Evolutionary conservation across 2,797 vertebrate species (phyloP).

Genomic region (Acanthornis magna): DNA sequence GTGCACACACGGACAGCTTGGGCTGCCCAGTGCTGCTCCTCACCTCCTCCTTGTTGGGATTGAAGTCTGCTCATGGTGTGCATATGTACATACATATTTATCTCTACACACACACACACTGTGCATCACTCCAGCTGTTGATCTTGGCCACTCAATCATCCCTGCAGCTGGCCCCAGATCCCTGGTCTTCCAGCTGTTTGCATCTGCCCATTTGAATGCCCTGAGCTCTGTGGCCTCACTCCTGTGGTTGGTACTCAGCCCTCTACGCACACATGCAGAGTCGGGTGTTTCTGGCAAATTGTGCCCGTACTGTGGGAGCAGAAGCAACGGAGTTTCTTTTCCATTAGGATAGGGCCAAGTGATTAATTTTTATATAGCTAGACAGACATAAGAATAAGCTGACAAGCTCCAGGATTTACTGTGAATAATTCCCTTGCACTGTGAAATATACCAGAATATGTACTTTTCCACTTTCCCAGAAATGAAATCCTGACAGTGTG

Average conservation of each 20-base stretch:
- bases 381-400: background rate
- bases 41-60: background rate
- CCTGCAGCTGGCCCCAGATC: background rate
- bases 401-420: background rate
- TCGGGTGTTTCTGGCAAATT: background rate
- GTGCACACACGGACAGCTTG: background rate
- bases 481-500: background rate
- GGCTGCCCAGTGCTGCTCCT: background rate
- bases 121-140: background rate
- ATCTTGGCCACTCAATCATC: background rate
- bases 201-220: background rate
- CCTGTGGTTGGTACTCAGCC: background rate
- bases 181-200: background rate
- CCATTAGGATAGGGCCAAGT: background rate
- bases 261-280: no score
- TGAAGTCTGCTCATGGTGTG: background rate
- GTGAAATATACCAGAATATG: background rate
- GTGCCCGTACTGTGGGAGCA: background rate
- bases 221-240: background rate
- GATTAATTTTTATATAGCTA: background rate
- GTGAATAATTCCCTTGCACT: background rate
- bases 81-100: rapidly evolving
- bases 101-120: background rate
- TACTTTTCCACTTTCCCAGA: background rate
- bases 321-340: background rate